These are phyloP conservation scores for Thinocorus orbignyianus DNA, from an alignment of 2,113 vertebrate species.

Conservation along the genomic window DNA sequence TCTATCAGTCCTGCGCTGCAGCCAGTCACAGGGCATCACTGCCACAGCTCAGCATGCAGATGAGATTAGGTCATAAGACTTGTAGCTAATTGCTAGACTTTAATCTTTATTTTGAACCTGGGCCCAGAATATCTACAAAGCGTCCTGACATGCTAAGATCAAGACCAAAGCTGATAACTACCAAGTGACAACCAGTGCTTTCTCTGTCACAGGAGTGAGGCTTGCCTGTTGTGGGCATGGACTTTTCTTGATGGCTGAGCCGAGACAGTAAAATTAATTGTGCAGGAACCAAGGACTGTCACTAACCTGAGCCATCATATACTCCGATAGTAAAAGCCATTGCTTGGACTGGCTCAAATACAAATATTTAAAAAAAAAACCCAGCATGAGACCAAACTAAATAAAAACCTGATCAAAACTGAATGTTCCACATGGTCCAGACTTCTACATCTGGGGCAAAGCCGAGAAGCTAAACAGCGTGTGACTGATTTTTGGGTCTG, in stretches of 20 bases:
- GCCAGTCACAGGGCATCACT: neutral
- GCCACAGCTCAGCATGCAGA: neutral
- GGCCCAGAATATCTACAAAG: neutral
- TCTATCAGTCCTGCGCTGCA: neutral
- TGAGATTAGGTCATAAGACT: neutral
- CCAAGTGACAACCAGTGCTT: fast-evolving
- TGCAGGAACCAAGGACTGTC: neutral
- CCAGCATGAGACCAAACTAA: neutral
- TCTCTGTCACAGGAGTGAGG: neutral
- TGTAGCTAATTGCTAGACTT: neutral
- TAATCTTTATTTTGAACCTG: neutral
- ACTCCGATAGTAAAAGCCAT: neutral
- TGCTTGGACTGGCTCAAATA: neutral
- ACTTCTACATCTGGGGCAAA: neutral
- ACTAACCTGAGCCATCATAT: neutral
- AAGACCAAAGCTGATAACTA: neutral
- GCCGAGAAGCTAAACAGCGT: neutral
- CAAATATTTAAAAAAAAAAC: neutral
- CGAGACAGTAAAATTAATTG: neutral
- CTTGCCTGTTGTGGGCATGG: neutral
- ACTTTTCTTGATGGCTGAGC: neutral
- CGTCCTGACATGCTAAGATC: neutral
- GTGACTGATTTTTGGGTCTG: conserved; percentile 6
- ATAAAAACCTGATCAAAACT: neutral
- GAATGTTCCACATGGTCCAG: neutral